Percentiles rank a stretch among this genome's conserved stretches.
Evolutionary conservation across 2,888 invertebrate genomes (phyloP).

Genomic region (Rhabditoides inermis): DNA sequence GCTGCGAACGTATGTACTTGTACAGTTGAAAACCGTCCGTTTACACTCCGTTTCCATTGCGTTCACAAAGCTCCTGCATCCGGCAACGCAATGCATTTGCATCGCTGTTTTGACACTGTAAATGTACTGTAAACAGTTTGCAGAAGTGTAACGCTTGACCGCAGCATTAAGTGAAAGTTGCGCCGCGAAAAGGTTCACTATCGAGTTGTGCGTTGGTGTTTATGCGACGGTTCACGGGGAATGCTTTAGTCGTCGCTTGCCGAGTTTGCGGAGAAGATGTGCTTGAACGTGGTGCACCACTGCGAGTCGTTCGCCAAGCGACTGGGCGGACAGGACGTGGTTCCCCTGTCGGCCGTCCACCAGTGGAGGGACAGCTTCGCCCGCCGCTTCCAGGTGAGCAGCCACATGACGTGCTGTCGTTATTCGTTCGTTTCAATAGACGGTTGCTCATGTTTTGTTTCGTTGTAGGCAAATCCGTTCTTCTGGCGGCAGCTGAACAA

Average conservation of each 20-base stretch:
- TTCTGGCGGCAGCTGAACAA: conserved; percentile 29
- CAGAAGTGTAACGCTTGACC: no score
- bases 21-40: no score
- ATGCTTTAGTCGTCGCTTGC: conserved; percentile 52
- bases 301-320: conserved; percentile 78
- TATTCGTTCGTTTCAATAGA: not conserved
- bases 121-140: no score
- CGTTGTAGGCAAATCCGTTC: conserved; percentile 23
- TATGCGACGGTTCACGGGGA: not conserved
- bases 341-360: conserved; percentile 78
- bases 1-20: no score
- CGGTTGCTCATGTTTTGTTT: not conserved
- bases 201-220: not conserved
- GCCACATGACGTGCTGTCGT: not conserved
- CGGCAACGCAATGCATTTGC: no score
- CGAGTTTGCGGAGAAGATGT: conserved; percentile 73
- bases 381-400: conserved; percentile 68
- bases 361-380: conserved; percentile 90
- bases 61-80: no score
- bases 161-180: no score
- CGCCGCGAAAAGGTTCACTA: no score
- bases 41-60: no score
- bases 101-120: no score
- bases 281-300: conserved; percentile 84
- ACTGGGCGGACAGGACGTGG: conserved; percentile 60